Percentiles rank a stretch among this genome's conserved stretches.
Evolutionary conservation across 1,140 invertebrate species (phyloP).

Genomic region (Caenorhabditis inopinata): DNA sequence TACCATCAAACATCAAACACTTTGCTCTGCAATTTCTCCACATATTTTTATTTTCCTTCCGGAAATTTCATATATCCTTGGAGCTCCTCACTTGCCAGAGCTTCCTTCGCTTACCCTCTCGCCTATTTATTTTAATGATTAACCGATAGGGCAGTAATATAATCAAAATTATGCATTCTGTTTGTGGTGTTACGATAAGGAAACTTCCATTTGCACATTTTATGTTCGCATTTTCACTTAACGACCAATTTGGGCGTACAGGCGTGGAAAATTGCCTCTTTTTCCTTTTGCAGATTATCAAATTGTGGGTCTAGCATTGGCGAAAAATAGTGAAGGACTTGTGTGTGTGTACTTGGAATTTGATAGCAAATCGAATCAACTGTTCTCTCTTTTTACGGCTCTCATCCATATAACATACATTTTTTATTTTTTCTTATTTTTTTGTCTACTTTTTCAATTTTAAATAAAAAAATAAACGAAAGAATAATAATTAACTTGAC

Average conservation of each 20-base stretch:
- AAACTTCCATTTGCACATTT: background rate
- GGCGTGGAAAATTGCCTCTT: background rate
- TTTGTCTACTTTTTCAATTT: background rate
- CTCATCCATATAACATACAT: no score
- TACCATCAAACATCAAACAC: background rate
- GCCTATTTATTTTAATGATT: background rate
- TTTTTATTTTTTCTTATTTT: no score
- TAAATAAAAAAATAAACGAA: background rate
- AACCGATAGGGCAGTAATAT: background rate
- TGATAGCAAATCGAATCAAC: constrained; percentile 14
- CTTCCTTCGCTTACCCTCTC: background rate
- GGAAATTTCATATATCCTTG: no score
- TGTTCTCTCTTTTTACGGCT: constrained; percentile 8
- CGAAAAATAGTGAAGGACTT: background rate
- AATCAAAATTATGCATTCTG: background rate
- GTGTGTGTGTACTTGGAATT: constrained; percentile 11
- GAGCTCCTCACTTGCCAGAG: no score
- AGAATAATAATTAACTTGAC: no score
- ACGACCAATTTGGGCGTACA: constrained; percentile 17
- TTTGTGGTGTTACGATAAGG: background rate
- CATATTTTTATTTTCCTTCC: no score
- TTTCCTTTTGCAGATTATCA: background rate
- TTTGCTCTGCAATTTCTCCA: no score
- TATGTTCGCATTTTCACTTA: background rate
- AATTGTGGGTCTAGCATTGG: background rate